phyloP scores from a whole-genome alignment of 1,140 invertebrate species.

The Nephila pilipes region DNA sequence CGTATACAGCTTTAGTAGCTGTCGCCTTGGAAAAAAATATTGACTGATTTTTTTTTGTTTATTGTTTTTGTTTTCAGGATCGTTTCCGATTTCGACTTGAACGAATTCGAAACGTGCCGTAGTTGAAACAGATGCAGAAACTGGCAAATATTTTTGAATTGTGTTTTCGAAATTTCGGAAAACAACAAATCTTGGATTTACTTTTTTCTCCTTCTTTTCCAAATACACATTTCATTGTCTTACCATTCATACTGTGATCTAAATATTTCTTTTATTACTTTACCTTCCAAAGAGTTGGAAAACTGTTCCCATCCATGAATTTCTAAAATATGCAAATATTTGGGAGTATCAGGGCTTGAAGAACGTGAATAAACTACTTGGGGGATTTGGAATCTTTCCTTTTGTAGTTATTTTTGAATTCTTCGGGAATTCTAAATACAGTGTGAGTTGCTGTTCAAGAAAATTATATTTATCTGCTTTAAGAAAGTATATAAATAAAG shows the following conservation, averaged over 20 bases:
- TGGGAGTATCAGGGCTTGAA: neutral
- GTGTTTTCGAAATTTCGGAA: neutral
- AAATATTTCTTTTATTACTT: slow-evolving; percentile 20
- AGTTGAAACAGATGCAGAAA: slow-evolving; percentile 6
- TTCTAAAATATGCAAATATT: slow-evolving; percentile 9
- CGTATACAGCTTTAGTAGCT: slow-evolving; percentile 38
- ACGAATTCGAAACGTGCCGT: slow-evolving; percentile 1
- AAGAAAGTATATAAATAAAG: no score
- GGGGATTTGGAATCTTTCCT: no score
- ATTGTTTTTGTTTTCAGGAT: neutral
- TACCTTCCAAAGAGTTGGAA: neutral
- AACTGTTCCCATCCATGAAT: neutral
- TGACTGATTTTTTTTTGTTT: neutral
- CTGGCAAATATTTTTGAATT: slow-evolving; percentile 4
- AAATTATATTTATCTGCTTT: no score
- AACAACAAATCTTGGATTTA: slow-evolving; percentile 16
- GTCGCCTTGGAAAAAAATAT: slow-evolving; percentile 30
- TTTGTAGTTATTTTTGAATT: no score
- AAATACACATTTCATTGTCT: slow-evolving; percentile 13
- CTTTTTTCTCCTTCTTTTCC: neutral
- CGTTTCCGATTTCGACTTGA: slow-evolving; percentile 13
- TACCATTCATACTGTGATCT: neutral
- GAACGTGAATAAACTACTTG: neutral
- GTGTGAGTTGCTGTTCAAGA: no score
- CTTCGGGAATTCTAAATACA: no score